phyloP scores from a whole-genome alignment of 2,888 invertebrate genomes.

The Selenia dentaria region DNA sequence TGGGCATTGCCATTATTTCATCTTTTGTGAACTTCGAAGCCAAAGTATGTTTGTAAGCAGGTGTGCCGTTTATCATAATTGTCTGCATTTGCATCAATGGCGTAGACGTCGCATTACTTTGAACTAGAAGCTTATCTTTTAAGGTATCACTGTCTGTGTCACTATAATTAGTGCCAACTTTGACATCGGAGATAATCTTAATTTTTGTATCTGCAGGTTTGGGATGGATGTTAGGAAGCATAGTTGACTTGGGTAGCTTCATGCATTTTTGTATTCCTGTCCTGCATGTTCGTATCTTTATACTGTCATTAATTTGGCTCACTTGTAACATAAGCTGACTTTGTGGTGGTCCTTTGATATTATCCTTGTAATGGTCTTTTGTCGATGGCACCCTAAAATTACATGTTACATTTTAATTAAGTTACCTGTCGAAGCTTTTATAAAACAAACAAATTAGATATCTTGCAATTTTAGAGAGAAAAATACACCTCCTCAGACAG shows the following conservation, averaged over 20 bases:
- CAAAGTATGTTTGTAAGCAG: constrained; percentile 49
- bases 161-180: constrained; percentile 55
- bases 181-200: constrained; percentile 71
- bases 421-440: too few relatives aligned
- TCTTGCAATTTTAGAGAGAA: too few relatives aligned
- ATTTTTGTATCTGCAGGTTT: constrained; percentile 60
- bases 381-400: constrained; percentile 41
- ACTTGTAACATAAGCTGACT: constrained; percentile 30
- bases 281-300: constrained; percentile 33
- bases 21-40: constrained; percentile 51
- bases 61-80: constrained; percentile 70
- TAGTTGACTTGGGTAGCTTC: not conserved
- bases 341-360: constrained; percentile 29
- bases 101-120: constrained; percentile 57
- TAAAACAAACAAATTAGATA: too few relatives aligned
- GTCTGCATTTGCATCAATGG: constrained; percentile 64
- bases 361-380: constrained; percentile 40
- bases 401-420: constrained; percentile 5
- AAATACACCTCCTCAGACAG: too few relatives aligned
- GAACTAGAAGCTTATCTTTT: constrained; percentile 41
- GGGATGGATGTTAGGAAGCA: constrained; percentile 26
- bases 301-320: constrained; percentile 28
- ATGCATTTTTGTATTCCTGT: constrained; percentile 4
- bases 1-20: constrained; percentile 83
- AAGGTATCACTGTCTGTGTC: constrained; percentile 27